These are phyloP conservation scores for Rugalucina vietnamica DNA, from an alignment of 2,888 invertebrate species.

Conservation along the genomic window DNA sequence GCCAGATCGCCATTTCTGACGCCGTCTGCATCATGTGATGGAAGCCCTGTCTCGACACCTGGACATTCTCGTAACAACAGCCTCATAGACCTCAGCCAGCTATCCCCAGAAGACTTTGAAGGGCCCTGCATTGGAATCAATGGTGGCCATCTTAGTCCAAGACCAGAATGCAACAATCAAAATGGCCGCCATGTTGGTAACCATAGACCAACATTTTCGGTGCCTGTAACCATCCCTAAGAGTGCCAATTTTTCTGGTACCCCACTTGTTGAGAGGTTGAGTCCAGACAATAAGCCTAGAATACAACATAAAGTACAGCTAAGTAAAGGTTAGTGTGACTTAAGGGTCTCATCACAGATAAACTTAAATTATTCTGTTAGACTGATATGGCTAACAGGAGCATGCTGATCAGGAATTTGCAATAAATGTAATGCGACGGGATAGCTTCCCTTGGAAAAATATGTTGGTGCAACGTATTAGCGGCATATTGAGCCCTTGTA, in stretches of 20 bases:
- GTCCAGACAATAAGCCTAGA: conserved; percentile 59
- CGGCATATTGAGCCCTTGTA: too few relatives aligned
- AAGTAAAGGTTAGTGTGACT: conserved; percentile 69
- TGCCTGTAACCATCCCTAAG: conserved; percentile 55
- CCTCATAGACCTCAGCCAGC: conserved; percentile 65
- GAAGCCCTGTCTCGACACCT: conserved; percentile 77
- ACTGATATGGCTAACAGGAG: too few relatives aligned
- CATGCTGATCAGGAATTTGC: too few relatives aligned
- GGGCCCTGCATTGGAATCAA: conserved; percentile 13
- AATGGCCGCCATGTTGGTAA: not conserved
- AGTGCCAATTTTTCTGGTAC: conserved; percentile 19
- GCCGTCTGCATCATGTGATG: conserved; percentile 74
- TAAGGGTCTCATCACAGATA: too few relatives aligned
- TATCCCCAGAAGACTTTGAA: conserved; percentile 43
- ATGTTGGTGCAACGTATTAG: too few relatives aligned
- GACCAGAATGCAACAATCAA: not conserved
- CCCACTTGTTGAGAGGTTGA: conserved; percentile 49
- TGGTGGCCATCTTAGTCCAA: conserved; percentile 5
- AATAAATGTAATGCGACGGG: too few relatives aligned
- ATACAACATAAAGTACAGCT: conserved; percentile 67
- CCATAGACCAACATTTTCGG: conserved; percentile 59
- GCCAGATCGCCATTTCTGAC: conserved; percentile 66
- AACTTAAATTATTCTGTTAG: too few relatives aligned
- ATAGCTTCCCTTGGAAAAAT: too few relatives aligned
- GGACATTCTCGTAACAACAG: conserved; percentile 74